Conservation (phyloP, 1,140 invertebrate genomes). For the Ladona fulva region DNA sequence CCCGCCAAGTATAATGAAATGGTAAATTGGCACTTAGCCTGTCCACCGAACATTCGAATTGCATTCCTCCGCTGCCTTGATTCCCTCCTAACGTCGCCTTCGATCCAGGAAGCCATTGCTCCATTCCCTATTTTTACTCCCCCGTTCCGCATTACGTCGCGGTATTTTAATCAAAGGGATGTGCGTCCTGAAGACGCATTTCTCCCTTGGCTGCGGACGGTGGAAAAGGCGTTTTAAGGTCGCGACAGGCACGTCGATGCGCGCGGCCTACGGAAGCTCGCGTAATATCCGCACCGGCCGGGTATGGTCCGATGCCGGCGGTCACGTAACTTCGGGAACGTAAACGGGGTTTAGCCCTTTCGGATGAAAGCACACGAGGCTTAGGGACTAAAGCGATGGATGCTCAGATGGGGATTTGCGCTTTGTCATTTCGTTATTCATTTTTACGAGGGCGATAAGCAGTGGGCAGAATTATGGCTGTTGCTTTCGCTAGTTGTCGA, state of each 20-base stretch:
- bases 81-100: too few relatives aligned
- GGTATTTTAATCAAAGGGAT: too few relatives aligned
- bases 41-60: too few relatives aligned
- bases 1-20: too few relatives aligned
- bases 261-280: too few relatives aligned
- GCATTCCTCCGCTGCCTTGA: too few relatives aligned
- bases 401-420: neutral
- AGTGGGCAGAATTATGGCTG: neutral
- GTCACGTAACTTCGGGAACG: neutral
- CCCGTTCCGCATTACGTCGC: too few relatives aligned
- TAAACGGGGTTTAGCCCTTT: neutral
- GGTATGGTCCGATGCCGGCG: neutral
- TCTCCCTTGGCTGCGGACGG: too few relatives aligned
- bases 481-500: neutral
- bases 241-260: neutral
- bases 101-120: too few relatives aligned
- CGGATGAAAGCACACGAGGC: neutral
- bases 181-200: neutral
- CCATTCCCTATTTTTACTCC: too few relatives aligned
- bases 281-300: too few relatives aligned
- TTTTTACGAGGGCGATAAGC: neutral
- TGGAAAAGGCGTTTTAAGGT: neutral
- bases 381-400: neutral
- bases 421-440: neutral
- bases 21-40: too few relatives aligned